These are phyloP conservation scores for Parnassius orleans DNA, from an alignment of 2,888 invertebrate species.

Conservation along the genomic window DNA sequence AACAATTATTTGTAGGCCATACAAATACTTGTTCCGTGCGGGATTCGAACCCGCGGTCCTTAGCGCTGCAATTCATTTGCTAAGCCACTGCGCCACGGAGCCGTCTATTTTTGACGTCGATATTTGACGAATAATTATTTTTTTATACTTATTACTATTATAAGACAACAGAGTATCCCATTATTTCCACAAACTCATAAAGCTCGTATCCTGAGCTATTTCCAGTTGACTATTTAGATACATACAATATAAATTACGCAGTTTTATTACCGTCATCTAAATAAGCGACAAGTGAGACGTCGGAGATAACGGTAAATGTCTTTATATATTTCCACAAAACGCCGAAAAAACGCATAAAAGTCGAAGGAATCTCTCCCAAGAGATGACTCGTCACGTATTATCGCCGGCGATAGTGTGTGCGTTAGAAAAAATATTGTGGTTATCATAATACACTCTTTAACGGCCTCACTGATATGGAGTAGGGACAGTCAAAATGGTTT, in stretches of 20 bases:
- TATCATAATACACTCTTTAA: constrained; percentile 44
- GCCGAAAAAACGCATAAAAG: constrained; percentile 25
- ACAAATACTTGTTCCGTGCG: no score
- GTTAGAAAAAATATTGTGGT: constrained; percentile 46
- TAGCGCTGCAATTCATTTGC: no score
- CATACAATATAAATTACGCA: constrained; percentile 11
- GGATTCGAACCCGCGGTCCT: no score
- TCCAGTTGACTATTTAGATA: constrained; percentile 14
- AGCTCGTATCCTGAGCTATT: constrained; percentile 1
- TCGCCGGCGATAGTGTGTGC: constrained; percentile 37
- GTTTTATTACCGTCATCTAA: constrained; percentile 13
- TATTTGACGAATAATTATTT: no score
- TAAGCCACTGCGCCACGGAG: no score
- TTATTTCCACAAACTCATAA: not conserved
- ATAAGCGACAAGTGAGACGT: constrained; percentile 5
- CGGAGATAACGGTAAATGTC: constrained; percentile 15
- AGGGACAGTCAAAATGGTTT: constrained; percentile 19
- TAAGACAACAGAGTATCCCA: not conserved
- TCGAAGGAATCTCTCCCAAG: constrained; percentile 46
- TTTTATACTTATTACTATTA: no score
- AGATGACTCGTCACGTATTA: constrained; percentile 42
- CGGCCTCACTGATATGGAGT: constrained; percentile 43
- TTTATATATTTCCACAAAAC: constrained; percentile 23
- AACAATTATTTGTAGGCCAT: no score
- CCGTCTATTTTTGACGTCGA: no score